Base-by-base conservation (phyloP, 2,888 invertebrate species). In the Himalopsyche japonica region DNA sequence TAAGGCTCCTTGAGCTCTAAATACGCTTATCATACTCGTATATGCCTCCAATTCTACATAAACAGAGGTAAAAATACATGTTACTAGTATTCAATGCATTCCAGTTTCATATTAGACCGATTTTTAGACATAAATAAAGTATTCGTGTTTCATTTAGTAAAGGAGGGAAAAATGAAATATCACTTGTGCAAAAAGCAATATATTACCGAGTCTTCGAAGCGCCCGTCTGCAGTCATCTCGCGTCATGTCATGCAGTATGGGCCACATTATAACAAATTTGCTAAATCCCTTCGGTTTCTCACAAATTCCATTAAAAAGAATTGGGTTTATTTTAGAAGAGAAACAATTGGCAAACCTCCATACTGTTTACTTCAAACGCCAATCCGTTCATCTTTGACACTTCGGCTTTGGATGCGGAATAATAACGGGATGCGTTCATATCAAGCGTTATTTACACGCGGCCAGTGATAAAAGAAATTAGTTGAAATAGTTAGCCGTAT, bases 1-100 rank as follows among this genome's bases (percentile, higher is more conserved):
- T 86, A 98, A 94, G 89, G 95, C 94, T 88, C 98, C 98, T 92
- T 98, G 98, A 88, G 98, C 98, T 91, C 98, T 94, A 90, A 98
- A 95, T 88, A 97, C 98, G 89, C 96, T 96, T 85, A 98, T 95
- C 90, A 98, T 94, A 90, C 95, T 95, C 89, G 97, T 95, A 93
- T 98, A 98, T 87, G 98, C 97, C 92, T 98, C 97, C 90, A 98
- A 92, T 93, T 98, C 97, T 97, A 90, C 43, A 70, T 32, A 48
- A 80, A 77, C 20, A 79, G 20, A 15, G 27, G 70, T 27, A 27
- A 70, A 12, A 79, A 48, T 5, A 47, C 47, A 79, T 77, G 34
- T 79, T 10, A 49, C 10, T 48, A 79, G 10, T 30, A 37, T n/a
- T 81, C 37, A 78, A 27, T 18, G 43, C 77, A 78, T 83, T 8